phyloP scores from a whole-genome alignment of 2,888 invertebrate genomes.

The Hyppa rectilinea region DNA sequence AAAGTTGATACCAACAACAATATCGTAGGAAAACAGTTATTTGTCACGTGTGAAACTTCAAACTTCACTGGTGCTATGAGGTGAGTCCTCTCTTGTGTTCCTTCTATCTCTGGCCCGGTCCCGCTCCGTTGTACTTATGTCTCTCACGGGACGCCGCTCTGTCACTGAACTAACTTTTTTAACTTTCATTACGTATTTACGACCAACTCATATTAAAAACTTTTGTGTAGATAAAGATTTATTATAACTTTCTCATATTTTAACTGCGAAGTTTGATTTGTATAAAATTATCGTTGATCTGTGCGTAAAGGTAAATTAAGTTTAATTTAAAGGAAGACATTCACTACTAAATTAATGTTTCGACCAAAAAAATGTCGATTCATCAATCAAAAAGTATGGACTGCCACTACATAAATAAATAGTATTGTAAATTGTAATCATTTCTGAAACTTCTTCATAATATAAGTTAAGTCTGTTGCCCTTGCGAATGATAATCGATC shows the following conservation, averaged over 20 bases:
- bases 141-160: conserved; percentile 64
- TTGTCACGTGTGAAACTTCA: background rate
- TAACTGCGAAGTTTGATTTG: conserved; percentile 40
- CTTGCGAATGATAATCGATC: conserved; percentile 6
- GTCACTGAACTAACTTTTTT: conserved; percentile 71
- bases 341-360: no score
- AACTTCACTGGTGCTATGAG: conserved; percentile 5
- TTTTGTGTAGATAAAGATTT: conserved; percentile 59
- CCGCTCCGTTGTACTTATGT: conserved; percentile 71
- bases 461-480: background rate
- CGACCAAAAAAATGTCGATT: no score
- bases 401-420: background rate
- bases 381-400: background rate
- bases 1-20: background rate
- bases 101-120: conserved; percentile 44
- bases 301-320: background rate
- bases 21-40: background rate
- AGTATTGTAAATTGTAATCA: no score
- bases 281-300: conserved; percentile 9
- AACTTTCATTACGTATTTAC: conserved; percentile 77
- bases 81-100: conserved; percentile 21
- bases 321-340: no score
- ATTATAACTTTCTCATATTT: conserved; percentile 48
- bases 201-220: conserved; percentile 67
- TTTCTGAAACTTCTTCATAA: background rate